These are phyloP conservation scores for Halocynthia roretzi DNA, from an alignment of 23 tunicate genomes.

Conservation along the genomic window DNA sequence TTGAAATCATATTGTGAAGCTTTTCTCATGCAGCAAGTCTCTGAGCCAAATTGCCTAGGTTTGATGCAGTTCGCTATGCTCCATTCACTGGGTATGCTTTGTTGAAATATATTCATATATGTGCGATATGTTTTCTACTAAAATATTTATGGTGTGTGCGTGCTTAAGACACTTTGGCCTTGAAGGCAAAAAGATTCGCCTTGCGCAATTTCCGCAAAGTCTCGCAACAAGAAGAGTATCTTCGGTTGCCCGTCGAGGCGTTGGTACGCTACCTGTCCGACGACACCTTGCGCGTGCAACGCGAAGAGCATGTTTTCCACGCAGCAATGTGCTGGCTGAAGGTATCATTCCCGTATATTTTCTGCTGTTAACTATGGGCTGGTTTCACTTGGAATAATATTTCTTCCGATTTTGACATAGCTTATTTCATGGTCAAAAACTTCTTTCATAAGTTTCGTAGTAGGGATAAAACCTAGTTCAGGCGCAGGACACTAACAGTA, in stretches of 20 bases:
- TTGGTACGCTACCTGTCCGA: conserved; percentile 53
- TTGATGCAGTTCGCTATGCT: conserved; percentile 73
- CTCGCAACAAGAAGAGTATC: conserved; percentile 75
- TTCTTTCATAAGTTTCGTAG: too few relatives aligned
- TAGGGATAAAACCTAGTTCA: too few relatives aligned
- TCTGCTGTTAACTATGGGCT: too few relatives aligned
- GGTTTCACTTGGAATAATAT: not conserved
- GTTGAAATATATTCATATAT: not conserved
- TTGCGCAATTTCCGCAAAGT: conserved; percentile 53
- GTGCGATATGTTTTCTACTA: too few relatives aligned
- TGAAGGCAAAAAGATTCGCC: conserved; percentile 54
- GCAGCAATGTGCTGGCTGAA: conserved; percentile 74
- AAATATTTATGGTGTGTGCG: too few relatives aligned
- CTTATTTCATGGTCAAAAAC: too few relatives aligned
- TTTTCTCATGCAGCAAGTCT: conserved; percentile 66
- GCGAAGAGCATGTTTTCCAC: conserved; percentile 79
- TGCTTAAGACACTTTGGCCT: conserved; percentile 15
- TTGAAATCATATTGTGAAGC: conserved; percentile 56
- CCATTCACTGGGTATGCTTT: conserved; percentile 57
- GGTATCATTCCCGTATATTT: conserved; percentile 1
- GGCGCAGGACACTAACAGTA: too few relatives aligned
- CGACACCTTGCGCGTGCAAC: conserved; percentile 38
- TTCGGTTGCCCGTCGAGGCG: conserved; percentile 43
- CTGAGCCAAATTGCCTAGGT: conserved; percentile 66
- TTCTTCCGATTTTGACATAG: too few relatives aligned